A percentile compares a stretch with the other conserved stretches of the same genome.
These are phyloP conservation scores for Gonatopus flavifemur DNA, from an alignment of 1,140 invertebrate species.

Conservation along the genomic window DNA sequence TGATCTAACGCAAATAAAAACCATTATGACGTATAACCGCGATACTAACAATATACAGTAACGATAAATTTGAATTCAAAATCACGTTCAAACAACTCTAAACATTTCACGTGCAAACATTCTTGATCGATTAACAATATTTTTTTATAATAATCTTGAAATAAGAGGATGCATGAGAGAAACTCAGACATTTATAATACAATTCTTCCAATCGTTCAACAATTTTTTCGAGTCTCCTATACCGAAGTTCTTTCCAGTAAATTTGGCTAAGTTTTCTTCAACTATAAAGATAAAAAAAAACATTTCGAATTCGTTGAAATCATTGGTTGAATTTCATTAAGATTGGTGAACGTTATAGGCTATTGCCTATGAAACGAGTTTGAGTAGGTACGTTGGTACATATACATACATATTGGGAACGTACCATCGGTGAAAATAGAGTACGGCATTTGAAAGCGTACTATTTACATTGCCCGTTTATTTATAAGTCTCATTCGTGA, in stretches of 20 bases:
- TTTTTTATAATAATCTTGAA: background rate
- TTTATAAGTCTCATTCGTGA: constrained; percentile 49
- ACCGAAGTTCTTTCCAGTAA: background rate
- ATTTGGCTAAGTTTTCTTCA: background rate
- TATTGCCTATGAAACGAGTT: too few relatives aligned
- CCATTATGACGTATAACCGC: too few relatives aligned
- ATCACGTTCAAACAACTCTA: too few relatives aligned
- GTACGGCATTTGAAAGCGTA: constrained; percentile 47
- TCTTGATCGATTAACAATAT: too few relatives aligned
- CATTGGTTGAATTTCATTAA: background rate
- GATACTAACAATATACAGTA: too few relatives aligned
- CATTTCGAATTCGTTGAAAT: background rate
- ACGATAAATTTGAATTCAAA: too few relatives aligned
- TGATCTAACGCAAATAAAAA: too few relatives aligned
- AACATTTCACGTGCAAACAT: too few relatives aligned
- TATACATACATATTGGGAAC: constrained; percentile 28
- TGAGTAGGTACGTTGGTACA: too few relatives aligned
- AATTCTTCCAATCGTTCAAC: background rate
- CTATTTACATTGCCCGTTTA: constrained; percentile 57
- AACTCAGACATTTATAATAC: background rate
- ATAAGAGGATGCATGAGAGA: background rate
- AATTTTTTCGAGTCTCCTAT: background rate
- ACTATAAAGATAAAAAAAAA: background rate
- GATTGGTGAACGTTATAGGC: constrained; percentile 10
- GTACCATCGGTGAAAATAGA: constrained; percentile 49